phyloP scores from a whole-genome alignment of 2,113 vertebrate genomes.

The Charadrius vociferus region DNA sequence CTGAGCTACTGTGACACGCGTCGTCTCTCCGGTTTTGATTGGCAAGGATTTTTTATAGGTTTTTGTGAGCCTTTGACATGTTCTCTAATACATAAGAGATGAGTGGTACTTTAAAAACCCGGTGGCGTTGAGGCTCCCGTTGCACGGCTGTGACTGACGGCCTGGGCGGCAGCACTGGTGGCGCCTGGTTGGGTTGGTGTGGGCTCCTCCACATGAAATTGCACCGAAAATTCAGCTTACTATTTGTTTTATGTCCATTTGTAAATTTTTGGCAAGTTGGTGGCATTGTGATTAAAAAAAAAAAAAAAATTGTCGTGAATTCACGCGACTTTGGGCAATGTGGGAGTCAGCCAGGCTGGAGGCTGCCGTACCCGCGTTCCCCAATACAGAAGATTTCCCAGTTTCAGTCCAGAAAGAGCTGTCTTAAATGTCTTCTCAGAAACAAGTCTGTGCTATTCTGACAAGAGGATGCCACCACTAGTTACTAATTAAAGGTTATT shows the following conservation, averaged over 20 bases:
- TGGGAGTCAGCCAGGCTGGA: neutral
- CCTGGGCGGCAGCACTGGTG: rapidly evolving
- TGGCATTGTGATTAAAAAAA: neutral
- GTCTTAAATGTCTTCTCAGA: neutral
- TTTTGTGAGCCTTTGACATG: neutral
- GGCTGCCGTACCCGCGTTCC: rapidly evolving
- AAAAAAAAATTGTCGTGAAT: neutral
- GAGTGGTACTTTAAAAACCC: neutral
- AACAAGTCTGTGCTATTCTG: neutral
- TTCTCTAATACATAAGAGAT: neutral
- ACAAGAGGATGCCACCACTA: neutral
- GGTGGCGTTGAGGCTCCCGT: neutral
- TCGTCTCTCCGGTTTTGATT: neutral
- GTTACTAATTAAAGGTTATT: neutral
- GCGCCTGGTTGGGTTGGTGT: rapidly evolving
- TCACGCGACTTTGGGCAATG: neutral
- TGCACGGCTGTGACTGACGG: neutral
- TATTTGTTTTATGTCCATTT: neutral
- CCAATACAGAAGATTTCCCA: neutral
- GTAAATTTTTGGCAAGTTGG: neutral
- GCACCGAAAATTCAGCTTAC: neutral
- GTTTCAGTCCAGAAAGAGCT: neutral
- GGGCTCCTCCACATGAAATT: neutral
- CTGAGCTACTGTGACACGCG: neutral
- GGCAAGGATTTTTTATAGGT: neutral